Conservation (phyloP, 2,113 vertebrate genomes). For the Turnix velox region DNA sequence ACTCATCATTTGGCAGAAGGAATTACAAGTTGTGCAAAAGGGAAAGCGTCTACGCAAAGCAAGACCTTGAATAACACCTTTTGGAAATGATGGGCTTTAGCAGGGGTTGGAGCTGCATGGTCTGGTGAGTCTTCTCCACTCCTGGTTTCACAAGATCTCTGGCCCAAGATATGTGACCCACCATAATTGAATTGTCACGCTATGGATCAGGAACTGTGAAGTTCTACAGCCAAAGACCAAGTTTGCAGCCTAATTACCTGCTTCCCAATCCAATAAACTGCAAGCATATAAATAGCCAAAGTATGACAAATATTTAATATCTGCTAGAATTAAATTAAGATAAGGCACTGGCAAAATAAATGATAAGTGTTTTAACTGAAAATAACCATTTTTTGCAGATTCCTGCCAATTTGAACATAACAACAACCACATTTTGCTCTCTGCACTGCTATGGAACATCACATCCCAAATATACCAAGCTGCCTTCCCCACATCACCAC, state of each 20-base stretch:
- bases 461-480: neutral
- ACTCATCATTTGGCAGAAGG: constrained; percentile 31
- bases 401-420: neutral
- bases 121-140: neutral
- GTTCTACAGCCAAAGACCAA: neutral
- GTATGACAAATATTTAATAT: constrained; percentile 30
- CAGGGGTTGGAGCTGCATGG: neutral
- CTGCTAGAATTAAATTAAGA: constrained; percentile 35
- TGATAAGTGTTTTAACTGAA: constrained; percentile 2
- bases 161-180: neutral
- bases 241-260: neutral
- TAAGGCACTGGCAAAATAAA: constrained; percentile 27
- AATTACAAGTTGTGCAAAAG: constrained; percentile 42
- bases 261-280: constrained; percentile 12
- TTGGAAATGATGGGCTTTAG: neutral
- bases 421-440: neutral
- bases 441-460: neutral
- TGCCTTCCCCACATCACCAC: rapidly evolving
- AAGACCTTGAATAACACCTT: constrained; percentile 35
- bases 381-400: neutral
- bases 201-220: neutral
- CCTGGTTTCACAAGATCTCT: neutral
- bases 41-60: constrained; percentile 8
- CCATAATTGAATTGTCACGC: neutral
- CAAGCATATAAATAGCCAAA: constrained; percentile 29